Base-by-base conservation (phyloP, 2,113 vertebrate species). In the Rhea americana region DNA sequence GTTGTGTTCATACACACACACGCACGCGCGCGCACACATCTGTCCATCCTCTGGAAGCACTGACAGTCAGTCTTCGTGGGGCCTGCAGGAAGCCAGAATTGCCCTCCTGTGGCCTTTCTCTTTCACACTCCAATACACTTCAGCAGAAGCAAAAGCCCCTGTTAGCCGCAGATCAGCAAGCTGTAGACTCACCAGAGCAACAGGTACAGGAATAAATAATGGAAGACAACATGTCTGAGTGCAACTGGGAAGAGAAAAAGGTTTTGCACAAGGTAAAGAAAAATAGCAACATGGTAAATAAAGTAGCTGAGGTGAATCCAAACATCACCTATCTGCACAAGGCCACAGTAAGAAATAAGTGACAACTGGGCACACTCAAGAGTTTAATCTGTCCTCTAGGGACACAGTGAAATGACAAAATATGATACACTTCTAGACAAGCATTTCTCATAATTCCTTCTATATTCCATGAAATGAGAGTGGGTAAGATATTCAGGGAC, bases 51-150 rank as follows among this genome's bases (percentile, higher is more conserved):
- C 32, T n/a, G 37, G 63, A 94, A 88, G 56, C 6, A 1, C 10
- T 0, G 0, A 41, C 73, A 80, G 73, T 1, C 16, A 11, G 76
- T 39, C 67, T 85, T 48, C 41, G 18, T 0, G 1, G 56, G 56
- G 53, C 32, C 72, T 11, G 8, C 65, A 91, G 53, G 67, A 93
- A 92, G 51, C 53, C 32, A 5, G 13, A 90, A 70, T 0, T 83
- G 85, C 43, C 85, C 89, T 95, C 65, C 58, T 7, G 11, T n/a
- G 70, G 70, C 78, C 91, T 81, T 51, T 43, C 58, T 81, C 59
- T 76, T 76, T 96, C 83, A 94, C 39, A 71, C 85, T 89, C 65
- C 81, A 74, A 41, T 53, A 61, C 68, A n/a, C 53, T 82, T 76
- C 78, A 89, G 4, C 48, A 79, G 87, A 93, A 95, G 78, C 68